Base-by-base conservation (phyloP, 2,797 vertebrate genomes). In the Semotilus atromaculatus region DNA sequence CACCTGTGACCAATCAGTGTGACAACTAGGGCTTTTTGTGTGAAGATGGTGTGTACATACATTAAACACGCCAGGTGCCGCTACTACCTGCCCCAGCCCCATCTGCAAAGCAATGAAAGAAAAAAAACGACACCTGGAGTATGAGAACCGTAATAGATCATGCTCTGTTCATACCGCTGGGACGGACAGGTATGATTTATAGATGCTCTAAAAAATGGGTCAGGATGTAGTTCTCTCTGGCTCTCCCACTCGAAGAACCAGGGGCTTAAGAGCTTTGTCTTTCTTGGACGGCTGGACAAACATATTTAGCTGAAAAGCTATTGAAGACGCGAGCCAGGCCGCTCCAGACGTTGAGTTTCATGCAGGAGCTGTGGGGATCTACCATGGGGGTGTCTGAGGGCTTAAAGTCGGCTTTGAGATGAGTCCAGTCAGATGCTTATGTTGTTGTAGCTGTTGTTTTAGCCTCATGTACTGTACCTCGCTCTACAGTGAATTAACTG, bases 191-290 rank as follows among this genome's bases (percentile, higher is more conserved):
- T 87, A 90, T 94, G 93, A 94, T 92, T 91, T 92, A 92, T 92
- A 88, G 90, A 91, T 90, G 90, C 92, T 91, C 88, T 87, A 93
- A 91, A 95, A 95, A 94, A 92, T 94, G 94, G 94, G 88, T 91
- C 86, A 88, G 78, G 45, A 66, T 60, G n/a, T 66, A 43, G 77
- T 73, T 80, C 79, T 73, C 64, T 81, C 29, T 62, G 78, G 29
- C 76, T 77, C 53, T 81, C 66, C 38, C 58, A 80, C 40, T 78
- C 43, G 8, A 48, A n/a, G 34, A 53, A 84, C 62, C 26, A 8
- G 31, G 53, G 82, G 86, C 80, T 86, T 88, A 88, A 40, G 68
- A 36, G 79, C 87, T 87, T 86, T 81, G 77, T 53, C 75, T 83
- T 87, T 84, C 66, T 66, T 83, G 81, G 75, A 83, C 58, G 62